Conservation (phyloP, 2,888 invertebrate species). For the Selenia dentaria region DNA sequence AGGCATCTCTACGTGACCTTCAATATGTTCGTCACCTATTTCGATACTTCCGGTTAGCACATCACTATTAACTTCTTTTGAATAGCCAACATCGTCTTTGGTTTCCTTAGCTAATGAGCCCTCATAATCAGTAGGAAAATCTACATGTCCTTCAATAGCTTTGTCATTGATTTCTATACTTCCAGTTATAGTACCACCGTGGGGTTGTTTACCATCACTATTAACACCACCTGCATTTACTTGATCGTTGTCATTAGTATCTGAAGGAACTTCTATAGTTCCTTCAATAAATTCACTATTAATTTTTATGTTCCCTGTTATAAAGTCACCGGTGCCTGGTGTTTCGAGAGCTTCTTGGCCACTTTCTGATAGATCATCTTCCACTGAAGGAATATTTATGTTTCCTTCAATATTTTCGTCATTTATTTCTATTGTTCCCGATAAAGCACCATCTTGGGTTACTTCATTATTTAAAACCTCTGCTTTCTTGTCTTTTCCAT, state of each 20-base stretch:
- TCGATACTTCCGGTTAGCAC: neutral
- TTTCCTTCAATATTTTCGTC: too few relatives aligned
- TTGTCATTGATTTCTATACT: conserved; percentile 1
- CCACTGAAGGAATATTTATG: too few relatives aligned
- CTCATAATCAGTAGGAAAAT: neutral
- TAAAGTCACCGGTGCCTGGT: too few relatives aligned
- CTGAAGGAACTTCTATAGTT: neutral
- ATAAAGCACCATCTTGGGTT: neutral
- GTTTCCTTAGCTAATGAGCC: too few relatives aligned
- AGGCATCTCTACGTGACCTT: conserved; percentile 5
- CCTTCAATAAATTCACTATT: neutral
- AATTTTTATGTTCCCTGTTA: neutral
- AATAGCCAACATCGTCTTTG: too few relatives aligned
- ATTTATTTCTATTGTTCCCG: too few relatives aligned
- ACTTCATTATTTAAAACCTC: too few relatives aligned
- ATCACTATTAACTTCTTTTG: neutral
- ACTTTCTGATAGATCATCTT: too few relatives aligned
- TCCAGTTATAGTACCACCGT: neutral
- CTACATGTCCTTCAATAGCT: conserved; percentile 6
- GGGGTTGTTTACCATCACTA: neutral
- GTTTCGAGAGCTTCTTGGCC: too few relatives aligned
- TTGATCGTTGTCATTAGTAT: neutral
- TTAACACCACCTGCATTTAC: neutral
- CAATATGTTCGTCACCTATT: neutral
- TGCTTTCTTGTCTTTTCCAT: too few relatives aligned